Percentiles rank a stretch among this genome's conserved stretches.
Conservation (phyloP, 1,140 invertebrate species). For the Phymastichus coffea region DNA sequence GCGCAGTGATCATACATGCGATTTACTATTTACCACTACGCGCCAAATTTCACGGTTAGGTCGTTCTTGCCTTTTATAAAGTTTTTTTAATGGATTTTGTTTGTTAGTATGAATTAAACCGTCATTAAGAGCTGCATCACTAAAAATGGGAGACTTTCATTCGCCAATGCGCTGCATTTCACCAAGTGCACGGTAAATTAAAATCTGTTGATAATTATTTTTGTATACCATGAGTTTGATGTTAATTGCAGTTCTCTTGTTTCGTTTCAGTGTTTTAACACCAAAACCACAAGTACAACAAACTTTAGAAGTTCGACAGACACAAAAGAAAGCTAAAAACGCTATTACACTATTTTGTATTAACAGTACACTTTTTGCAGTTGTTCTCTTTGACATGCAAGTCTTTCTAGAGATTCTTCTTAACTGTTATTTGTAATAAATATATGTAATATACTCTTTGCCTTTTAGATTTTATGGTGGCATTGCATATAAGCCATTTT, state of each 20-base stretch:
- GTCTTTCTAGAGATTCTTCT: constrained; percentile 4
- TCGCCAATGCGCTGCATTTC: constrained; percentile 47
- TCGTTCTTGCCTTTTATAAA: too few relatives aligned
- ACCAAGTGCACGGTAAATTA: constrained; percentile 45
- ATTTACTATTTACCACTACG: too few relatives aligned
- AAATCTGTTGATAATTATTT: neutral
- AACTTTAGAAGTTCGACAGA: constrained; percentile 39
- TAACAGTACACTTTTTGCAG: constrained; percentile 39
- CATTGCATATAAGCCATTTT: constrained; percentile 43
- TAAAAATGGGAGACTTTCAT: constrained; percentile 43
- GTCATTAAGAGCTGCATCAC: too few relatives aligned
- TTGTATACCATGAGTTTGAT: too few relatives aligned
- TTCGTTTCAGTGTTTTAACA: constrained; percentile 39
- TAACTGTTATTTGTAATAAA: constrained; percentile 3
- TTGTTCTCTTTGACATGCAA: constrained; percentile 47
- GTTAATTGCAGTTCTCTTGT: neutral
- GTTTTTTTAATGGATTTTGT: too few relatives aligned
- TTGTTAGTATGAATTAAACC: too few relatives aligned
- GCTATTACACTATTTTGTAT: constrained; percentile 46
- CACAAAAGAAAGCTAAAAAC: constrained; percentile 40
- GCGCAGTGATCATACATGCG: too few relatives aligned
- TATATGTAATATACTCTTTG: constrained; percentile 1
- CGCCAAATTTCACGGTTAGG: too few relatives aligned
- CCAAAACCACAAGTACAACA: constrained; percentile 48
- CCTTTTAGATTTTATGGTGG: constrained; percentile 41